Conservation (phyloP, 1,140 invertebrate genomes). For the Hestina assimilis region DNA sequence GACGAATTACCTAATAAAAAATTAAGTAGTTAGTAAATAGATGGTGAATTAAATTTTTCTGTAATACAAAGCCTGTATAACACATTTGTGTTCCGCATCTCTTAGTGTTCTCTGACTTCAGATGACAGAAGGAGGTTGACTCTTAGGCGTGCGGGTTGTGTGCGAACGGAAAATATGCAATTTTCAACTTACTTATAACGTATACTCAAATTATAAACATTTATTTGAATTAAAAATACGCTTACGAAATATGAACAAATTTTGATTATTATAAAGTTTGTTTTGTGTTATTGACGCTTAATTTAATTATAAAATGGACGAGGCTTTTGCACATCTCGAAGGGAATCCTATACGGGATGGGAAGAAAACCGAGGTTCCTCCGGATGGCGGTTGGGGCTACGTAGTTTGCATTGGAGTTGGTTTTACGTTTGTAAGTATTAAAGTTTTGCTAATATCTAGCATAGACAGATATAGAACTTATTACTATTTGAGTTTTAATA, state of each 20-base stretch:
- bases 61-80: neutral
- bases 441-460: neutral
- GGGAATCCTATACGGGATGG: constrained; percentile 28
- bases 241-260: constrained; percentile 15
- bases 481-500: too few species aligned
- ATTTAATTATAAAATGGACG: constrained; percentile 53
- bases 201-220: neutral
- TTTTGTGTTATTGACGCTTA: neutral
- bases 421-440: constrained; percentile 67
- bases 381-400: constrained; percentile 70
- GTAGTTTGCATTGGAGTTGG: constrained; percentile 62
- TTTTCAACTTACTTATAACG: neutral
- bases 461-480: too few species aligned
- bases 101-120: constrained; percentile 17
- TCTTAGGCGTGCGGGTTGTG: constrained; percentile 32
- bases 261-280: constrained; percentile 8
- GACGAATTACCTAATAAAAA: neutral
- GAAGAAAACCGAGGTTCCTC: constrained; percentile 45
- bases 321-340: constrained; percentile 62
- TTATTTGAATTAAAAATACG: neutral
- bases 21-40: neutral
- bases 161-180: constrained; percentile 4
- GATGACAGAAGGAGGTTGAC: constrained; percentile 34
- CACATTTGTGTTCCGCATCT: constrained; percentile 17
- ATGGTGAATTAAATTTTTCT: neutral